Evolutionary conservation across 2,797 vertebrate genomes (phyloP).

Genomic region (Loriculus beryllinus): DNA sequence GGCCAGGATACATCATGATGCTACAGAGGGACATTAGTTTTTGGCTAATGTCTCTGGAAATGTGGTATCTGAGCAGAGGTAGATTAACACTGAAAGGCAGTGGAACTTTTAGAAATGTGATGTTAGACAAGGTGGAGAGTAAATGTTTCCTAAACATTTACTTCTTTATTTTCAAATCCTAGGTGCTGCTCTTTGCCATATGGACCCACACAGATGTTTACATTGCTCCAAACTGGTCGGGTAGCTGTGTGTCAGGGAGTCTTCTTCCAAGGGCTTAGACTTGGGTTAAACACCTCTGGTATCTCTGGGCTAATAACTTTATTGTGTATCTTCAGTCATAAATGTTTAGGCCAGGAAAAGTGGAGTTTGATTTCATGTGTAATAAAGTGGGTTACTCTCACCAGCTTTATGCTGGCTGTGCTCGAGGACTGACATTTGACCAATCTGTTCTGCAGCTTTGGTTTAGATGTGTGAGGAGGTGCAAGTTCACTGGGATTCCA

Average conservation of each 20-base stretch:
- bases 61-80: not conserved
- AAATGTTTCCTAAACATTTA: not conserved
- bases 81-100: not conserved
- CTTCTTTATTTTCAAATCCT: not conserved
- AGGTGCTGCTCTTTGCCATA: not conserved
- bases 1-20: not conserved
- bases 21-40: not conserved
- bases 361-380: not conserved
- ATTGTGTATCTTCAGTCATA: not conserved
- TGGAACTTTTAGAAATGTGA: not conserved
- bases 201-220: not conserved
- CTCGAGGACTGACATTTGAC: not conserved
- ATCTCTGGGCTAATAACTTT: not conserved
- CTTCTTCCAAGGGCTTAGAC: not conserved
- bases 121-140: not conserved
- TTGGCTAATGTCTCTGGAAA: not conserved
- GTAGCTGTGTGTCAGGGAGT: not conserved
- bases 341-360: not conserved
- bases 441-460: not conserved
- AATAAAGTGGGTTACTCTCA: not conserved
- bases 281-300: not conserved
- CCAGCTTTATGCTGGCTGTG: fast-evolving
- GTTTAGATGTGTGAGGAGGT: not conserved
- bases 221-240: not conserved
- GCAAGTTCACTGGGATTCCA: not conserved